These are phyloP conservation scores for Coronaproctus castanopsis DNA, from an alignment of 2,888 invertebrate species.

Conservation along the genomic window DNA sequence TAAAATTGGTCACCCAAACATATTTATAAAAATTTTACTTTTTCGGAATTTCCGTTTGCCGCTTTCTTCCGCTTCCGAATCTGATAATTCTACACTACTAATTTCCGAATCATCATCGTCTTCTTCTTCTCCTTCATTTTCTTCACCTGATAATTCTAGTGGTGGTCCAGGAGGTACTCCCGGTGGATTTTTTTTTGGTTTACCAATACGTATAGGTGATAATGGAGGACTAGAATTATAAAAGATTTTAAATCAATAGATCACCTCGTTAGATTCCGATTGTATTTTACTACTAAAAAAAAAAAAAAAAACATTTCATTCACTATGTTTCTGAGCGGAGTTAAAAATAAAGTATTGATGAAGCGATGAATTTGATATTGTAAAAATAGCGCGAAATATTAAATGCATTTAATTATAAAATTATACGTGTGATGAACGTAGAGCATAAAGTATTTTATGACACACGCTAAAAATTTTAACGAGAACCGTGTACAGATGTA, in stretches of 20 bases:
- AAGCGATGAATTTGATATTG: too few relatives aligned
- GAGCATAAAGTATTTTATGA: not conserved
- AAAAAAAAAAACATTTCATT: too few relatives aligned
- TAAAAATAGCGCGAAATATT: too few relatives aligned
- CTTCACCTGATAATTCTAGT: conserved; percentile 46
- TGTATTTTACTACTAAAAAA: not conserved
- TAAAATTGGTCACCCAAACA: too few relatives aligned
- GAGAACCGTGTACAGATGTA: not conserved
- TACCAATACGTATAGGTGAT: conserved; percentile 15
- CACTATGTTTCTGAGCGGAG: too few relatives aligned
- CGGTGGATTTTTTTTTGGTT: conserved; percentile 44
- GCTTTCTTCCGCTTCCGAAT: not conserved
- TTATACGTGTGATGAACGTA: too few relatives aligned
- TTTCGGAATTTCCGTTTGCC: too few relatives aligned
- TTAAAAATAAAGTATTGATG: too few relatives aligned
- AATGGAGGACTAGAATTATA: conserved; percentile 14
- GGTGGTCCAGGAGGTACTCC: conserved; percentile 76
- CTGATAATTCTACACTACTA: conserved; percentile 1
- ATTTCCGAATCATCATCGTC: conserved; percentile 10
- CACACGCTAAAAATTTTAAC: not conserved
- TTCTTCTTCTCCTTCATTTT: conserved; percentile 25
- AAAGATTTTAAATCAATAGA: too few relatives aligned
- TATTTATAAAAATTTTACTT: too few relatives aligned
- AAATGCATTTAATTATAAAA: too few relatives aligned
- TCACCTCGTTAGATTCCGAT: conserved; percentile 5